Evolutionary conservation across 2,113 vertebrate species (phyloP).

Genomic region (Thalassoma bifasciatum): DNA sequence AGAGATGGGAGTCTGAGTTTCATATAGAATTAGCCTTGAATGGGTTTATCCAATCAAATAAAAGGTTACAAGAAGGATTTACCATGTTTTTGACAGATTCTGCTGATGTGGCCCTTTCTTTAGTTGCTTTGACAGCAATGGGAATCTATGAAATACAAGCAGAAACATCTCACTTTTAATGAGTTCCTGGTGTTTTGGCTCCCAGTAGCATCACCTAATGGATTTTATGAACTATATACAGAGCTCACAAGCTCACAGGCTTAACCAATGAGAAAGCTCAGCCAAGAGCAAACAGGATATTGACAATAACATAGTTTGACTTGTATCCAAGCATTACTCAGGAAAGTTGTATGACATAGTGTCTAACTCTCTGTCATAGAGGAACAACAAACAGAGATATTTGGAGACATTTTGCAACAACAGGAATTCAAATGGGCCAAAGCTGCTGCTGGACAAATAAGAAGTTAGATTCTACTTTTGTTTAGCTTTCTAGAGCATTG

Average conservation of each 20-base stretch:
- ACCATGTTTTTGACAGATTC: background rate
- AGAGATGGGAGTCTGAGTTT: too few relatives aligned
- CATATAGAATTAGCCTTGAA: background rate
- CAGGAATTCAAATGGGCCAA: background rate
- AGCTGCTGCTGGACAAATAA: background rate
- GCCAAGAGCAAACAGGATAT: conserved; percentile 72
- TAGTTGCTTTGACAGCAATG: background rate
- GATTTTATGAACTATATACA: conserved; percentile 60
- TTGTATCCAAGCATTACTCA: conserved; percentile 46
- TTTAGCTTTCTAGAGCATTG: too few relatives aligned
- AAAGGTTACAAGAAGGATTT: background rate
- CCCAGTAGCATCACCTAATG: conserved; percentile 54
- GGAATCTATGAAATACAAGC: conserved; percentile 45
- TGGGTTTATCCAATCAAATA: background rate
- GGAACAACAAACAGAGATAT: background rate
- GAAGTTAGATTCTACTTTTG: too few relatives aligned
- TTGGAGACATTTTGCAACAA: background rate
- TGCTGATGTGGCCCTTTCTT: background rate
- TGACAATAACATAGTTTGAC: conserved; percentile 64
- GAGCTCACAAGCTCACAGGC: conserved; percentile 24
- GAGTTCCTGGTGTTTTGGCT: conserved; percentile 72
- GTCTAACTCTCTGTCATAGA: background rate
- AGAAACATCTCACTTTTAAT: conserved; percentile 61
- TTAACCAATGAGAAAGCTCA: conserved; percentile 23
- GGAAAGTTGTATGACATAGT: conserved; percentile 36